Percentiles rank a stretch among this genome's conserved stretches.
These are phyloP conservation scores for Sitobion miscanthi DNA, from an alignment of 1,140 invertebrate species.

Conservation along the genomic window DNA sequence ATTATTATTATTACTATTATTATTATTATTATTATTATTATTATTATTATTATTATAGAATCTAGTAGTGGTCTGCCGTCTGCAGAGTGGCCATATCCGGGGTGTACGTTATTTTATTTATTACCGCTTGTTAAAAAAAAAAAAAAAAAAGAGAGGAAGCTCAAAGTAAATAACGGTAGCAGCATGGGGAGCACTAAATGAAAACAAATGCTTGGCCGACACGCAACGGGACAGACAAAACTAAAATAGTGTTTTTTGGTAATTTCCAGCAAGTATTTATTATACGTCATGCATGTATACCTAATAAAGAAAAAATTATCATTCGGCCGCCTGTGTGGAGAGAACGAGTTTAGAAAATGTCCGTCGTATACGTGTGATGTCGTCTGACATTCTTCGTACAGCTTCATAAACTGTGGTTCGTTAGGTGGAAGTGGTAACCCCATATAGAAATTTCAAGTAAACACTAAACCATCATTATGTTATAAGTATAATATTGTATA, in stretches of 20 bases:
- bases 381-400: too few relatives aligned
- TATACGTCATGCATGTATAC: constrained; percentile 2
- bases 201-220: constrained; percentile 38
- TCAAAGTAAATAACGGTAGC: constrained; percentile 38
- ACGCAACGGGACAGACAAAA: constrained; percentile 33
- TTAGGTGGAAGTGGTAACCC: too few relatives aligned
- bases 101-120: constrained; percentile 47
- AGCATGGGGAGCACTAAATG: not conserved
- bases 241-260: constrained; percentile 33
- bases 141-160: constrained; percentile 19
- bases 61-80: constrained; percentile 40
- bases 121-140: constrained; percentile 47
- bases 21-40: not conserved
- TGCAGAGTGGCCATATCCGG: constrained; percentile 35
- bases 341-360: not conserved
- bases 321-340: not conserved
- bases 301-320: not conserved
- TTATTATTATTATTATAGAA: constrained; percentile 34
- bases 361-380: not conserved
- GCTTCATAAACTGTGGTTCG: too few relatives aligned
- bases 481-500: not conserved
- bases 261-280: not conserved
- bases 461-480: not conserved
- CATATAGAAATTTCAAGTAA: not conserved
- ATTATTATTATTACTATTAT: not conserved